Percentiles rank a stretch among this genome's conserved stretches.
These are phyloP conservation scores for Brenthis daphne DNA, from an alignment of 2,888 invertebrate genomes.

Conservation along the genomic window DNA sequence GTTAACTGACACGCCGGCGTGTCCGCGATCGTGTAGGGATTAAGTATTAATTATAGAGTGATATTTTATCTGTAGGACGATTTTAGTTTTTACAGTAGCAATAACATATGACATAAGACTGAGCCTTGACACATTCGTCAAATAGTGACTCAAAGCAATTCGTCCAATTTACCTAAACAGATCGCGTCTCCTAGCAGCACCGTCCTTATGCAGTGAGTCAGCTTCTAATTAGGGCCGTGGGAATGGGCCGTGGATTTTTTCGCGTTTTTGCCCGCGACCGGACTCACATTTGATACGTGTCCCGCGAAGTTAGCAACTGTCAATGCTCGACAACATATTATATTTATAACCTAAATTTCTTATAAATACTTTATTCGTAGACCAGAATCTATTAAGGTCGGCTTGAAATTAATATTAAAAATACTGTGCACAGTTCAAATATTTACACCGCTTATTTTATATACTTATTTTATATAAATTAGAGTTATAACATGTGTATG, in stretches of 20 bases:
- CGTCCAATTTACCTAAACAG: constrained; percentile 27
- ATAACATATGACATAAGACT: neutral
- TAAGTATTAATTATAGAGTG: too few relatives aligned
- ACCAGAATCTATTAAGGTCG: neutral
- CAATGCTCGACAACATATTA: constrained; percentile 5
- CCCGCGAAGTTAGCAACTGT: constrained; percentile 5
- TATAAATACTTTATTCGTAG: neutral
- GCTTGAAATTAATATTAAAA: too few relatives aligned
- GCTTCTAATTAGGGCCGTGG: constrained; percentile 39
- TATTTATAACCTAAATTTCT: constrained; percentile 1
- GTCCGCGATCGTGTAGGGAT: too few relatives aligned
- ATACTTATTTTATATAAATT: too few relatives aligned
- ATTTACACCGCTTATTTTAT: too few relatives aligned
- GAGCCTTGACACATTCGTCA: constrained; percentile 23
- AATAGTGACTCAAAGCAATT: constrained; percentile 12
- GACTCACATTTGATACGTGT: neutral
- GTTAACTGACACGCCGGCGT: too few relatives aligned
- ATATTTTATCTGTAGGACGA: too few relatives aligned
- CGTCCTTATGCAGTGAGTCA: constrained; percentile 32
- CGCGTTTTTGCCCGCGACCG: constrained; percentile 30
- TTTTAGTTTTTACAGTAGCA: too few relatives aligned
- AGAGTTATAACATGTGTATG: too few relatives aligned
- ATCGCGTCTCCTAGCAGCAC: neutral
- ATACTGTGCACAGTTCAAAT: too few relatives aligned
- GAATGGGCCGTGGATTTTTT: constrained; percentile 41